Evolutionary conservation across 2,797 vertebrate genomes (phyloP).

Genomic region (Naso thynnoides): DNA sequence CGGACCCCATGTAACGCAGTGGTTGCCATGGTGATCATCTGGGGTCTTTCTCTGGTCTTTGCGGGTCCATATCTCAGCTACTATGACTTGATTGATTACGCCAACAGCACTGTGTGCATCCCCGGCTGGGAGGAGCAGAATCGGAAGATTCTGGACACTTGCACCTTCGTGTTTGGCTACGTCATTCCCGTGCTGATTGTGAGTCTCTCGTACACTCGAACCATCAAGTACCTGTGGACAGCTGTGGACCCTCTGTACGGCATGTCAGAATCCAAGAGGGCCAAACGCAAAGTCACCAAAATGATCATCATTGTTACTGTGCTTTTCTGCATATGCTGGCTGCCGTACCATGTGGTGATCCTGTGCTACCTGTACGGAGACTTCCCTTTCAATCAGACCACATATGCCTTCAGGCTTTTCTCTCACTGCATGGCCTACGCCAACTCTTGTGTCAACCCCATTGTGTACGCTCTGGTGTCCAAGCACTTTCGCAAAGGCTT

Average conservation of each 20-base stretch:
- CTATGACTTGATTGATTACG: conserved; percentile 89
- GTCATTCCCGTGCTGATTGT: conserved; percentile 90
- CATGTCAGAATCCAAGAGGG: conserved; percentile 90
- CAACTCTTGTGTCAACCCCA: conserved; percentile 94
- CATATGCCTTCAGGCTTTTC: conserved; percentile 90
- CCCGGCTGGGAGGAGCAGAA: conserved; percentile 90
- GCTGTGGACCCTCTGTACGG: conserved; percentile 90
- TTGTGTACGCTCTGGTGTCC: conserved; percentile 91
- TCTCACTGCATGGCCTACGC: conserved; percentile 95
- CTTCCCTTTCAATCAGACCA: conserved; percentile 92
- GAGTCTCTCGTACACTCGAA: conserved; percentile 90
- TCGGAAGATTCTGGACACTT: conserved; percentile 90
- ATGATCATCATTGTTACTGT: conserved; percentile 93
- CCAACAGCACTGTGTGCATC: conserved; percentile 89
- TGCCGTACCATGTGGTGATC: conserved; percentile 91
- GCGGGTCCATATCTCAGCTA: conserved; percentile 91
- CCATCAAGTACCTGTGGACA: conserved; percentile 93
- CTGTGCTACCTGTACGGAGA: conserved; percentile 91
- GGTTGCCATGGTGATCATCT: conserved; percentile 90
- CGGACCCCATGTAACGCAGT: conserved; percentile 88
- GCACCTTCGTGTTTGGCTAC: conserved; percentile 90
- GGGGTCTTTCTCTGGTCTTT: conserved; percentile 90
- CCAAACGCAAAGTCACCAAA: conserved; percentile 92
- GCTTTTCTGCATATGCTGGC: conserved; percentile 93
- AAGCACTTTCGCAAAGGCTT: conserved; percentile 94